These are phyloP conservation scores for Phoenicopterus ruber DNA, from an alignment of 2,113 vertebrate species.

Conservation along the genomic window DNA sequence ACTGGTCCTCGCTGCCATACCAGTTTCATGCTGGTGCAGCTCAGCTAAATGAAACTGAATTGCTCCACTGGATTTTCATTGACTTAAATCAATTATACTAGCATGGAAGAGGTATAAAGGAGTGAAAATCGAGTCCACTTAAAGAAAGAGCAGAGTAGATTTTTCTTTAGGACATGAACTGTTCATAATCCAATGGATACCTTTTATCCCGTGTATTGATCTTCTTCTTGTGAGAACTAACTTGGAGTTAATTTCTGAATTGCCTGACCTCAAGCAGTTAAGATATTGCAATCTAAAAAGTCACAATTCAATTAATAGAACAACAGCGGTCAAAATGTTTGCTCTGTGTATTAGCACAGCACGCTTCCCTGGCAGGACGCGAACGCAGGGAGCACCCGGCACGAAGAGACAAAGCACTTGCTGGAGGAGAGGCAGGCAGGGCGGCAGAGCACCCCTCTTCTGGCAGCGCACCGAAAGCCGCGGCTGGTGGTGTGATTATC, in stretches of 20 bases:
- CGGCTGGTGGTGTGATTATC: not conserved
- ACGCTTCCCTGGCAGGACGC: not conserved
- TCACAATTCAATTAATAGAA: slow-evolving; percentile 3
- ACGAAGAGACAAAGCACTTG: not conserved
- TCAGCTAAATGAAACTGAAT: not conserved
- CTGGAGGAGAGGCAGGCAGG: not conserved
- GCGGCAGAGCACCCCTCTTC: not conserved
- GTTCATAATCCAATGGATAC: not conserved
- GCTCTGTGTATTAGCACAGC: not conserved
- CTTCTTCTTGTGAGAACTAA: not conserved
- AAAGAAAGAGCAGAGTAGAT: not conserved
- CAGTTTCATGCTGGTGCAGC: not conserved
- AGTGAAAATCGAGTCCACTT: not conserved
- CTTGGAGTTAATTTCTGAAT: slow-evolving; percentile 8
- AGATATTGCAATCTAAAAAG: not conserved
- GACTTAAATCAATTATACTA: not conserved
- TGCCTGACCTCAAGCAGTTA: not conserved
- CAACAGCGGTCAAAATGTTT: not conserved
- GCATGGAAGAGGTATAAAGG: not conserved
- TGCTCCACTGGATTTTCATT: not conserved
- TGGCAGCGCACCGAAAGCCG: not conserved
- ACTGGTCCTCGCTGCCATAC: not conserved
- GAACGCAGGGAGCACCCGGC: not conserved
- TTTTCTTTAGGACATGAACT: not conserved
- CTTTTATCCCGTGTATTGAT: slow-evolving; percentile 23